A percentile compares a stretch with the other conserved stretches of the same genome.
Conservation (phyloP, 1,140 invertebrate genomes). For the Xylocopa sonorina region DNA sequence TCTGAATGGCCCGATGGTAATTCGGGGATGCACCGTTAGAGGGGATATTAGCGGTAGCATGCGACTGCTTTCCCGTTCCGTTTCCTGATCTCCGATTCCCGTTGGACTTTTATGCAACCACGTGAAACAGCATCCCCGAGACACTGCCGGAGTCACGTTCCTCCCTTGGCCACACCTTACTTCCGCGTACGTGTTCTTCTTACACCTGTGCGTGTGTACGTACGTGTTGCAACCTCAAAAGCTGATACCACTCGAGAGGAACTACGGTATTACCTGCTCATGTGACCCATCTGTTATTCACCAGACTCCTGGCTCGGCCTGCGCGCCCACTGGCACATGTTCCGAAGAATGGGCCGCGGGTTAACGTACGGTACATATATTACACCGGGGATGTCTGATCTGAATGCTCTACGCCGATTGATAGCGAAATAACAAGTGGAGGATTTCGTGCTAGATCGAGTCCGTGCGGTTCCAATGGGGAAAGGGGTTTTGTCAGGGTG, state of each 20-base stretch:
- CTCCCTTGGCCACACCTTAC: constrained; percentile 32
- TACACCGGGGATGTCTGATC: constrained; percentile 24
- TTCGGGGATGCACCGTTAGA: constrained; percentile 78
- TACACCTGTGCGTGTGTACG: constrained; percentile 17
- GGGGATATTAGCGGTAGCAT: constrained; percentile 55
- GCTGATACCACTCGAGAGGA: constrained; percentile 67
- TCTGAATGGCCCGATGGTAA: constrained; percentile 79
- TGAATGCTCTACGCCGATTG: constrained; percentile 45
- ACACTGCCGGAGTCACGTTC: constrained; percentile 69
- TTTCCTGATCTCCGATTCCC: constrained; percentile 36
- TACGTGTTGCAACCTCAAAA: constrained; percentile 52
- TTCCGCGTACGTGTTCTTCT: neutral
- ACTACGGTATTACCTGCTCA: constrained; percentile 68
- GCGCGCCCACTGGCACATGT: neutral
- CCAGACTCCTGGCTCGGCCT: constrained; percentile 1
- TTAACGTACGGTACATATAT: constrained; percentile 48
- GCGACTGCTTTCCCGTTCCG: constrained; percentile 24
- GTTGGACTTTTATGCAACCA: constrained; percentile 44
- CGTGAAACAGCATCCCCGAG: constrained; percentile 55
- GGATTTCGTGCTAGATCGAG: neutral
- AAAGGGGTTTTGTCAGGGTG: neutral
- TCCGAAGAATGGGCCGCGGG: constrained; percentile 30
- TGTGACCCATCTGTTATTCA: constrained; percentile 56
- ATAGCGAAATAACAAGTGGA: constrained; percentile 48
- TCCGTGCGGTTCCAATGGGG: neutral